Evolutionary conservation across 2,797 vertebrate genomes (phyloP).

Genomic region (Silurus lanzhouensis): DNA sequence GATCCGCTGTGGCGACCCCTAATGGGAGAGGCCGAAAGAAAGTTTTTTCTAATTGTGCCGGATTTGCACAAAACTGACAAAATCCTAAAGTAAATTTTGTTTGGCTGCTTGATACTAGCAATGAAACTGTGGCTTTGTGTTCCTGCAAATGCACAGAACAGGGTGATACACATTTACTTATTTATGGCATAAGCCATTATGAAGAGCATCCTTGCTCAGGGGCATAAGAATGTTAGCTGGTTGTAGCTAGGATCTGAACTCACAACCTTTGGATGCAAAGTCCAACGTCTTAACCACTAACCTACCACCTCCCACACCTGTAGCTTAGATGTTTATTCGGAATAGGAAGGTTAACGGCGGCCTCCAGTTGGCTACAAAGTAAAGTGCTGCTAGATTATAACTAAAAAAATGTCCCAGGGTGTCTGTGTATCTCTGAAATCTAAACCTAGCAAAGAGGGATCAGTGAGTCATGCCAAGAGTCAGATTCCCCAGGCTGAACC

Average conservation of each 20-base stretch:
- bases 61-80: background rate
- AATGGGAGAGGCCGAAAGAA: too few species aligned
- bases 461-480: background rate
- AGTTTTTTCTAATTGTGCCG: too few species aligned
- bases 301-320: too few species aligned
- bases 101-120: background rate
- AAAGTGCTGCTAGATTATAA: background rate
- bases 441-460: background rate
- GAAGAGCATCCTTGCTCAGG: too few species aligned
- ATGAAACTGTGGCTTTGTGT: background rate
- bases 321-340: background rate
- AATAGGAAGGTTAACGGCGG: too few species aligned
- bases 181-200: too few species aligned
- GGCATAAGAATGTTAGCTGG: too few species aligned
- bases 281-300: too few species aligned
- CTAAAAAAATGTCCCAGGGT: background rate
- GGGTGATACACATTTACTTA: background rate
- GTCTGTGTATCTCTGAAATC: background rate
- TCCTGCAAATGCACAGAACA: background rate
- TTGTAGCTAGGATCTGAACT: too few species aligned
- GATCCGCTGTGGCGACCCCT: too few species aligned
- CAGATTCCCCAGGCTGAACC: background rate
- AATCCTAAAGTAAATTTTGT: background rate
- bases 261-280: too few species aligned
- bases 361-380: background rate